These are phyloP conservation scores for Neosilurus mollespiculum DNA, from an alignment of 2,797 vertebrate species.

Conservation along the genomic window DNA sequence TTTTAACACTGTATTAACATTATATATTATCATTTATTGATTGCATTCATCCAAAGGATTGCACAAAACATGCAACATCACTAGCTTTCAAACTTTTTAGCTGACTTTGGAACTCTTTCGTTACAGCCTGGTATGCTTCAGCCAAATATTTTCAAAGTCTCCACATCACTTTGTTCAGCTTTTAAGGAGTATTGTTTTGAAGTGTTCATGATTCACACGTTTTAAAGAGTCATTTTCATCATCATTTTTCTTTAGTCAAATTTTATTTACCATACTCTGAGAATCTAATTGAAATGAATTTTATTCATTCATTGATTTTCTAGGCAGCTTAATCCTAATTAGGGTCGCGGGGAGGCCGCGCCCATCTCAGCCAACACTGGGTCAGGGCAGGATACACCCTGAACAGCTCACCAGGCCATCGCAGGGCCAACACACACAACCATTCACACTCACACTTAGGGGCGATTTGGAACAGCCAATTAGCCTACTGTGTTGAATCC, in stretches of 20 bases:
- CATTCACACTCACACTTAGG: too few species aligned
- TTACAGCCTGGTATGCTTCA: not conserved
- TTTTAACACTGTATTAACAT: not conserved
- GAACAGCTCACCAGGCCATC: too few species aligned
- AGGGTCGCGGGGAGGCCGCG: too few species aligned
- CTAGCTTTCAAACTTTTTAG: not conserved
- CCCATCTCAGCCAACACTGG: too few species aligned
- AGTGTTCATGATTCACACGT: too few species aligned
- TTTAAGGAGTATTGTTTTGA: not conserved
- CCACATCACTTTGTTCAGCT: not conserved
- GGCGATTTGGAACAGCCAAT: too few species aligned
- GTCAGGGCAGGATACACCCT: too few species aligned
- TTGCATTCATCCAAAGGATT: not conserved
- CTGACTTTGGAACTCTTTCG: not conserved
- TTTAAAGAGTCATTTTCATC: not conserved
- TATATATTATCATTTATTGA: too few species aligned
- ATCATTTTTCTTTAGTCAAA: not conserved
- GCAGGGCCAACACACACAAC: too few species aligned
- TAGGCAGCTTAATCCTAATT: too few species aligned
- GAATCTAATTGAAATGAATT: not conserved
- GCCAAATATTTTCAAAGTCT: not conserved
- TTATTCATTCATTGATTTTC: too few species aligned
- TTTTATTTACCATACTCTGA: not conserved
- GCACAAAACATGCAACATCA: not conserved
- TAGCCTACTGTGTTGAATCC: too few species aligned